These are phyloP conservation scores for Lissocephala sabroskyi DNA, from an alignment of 2,888 invertebrate species.

Conservation along the genomic window DNA sequence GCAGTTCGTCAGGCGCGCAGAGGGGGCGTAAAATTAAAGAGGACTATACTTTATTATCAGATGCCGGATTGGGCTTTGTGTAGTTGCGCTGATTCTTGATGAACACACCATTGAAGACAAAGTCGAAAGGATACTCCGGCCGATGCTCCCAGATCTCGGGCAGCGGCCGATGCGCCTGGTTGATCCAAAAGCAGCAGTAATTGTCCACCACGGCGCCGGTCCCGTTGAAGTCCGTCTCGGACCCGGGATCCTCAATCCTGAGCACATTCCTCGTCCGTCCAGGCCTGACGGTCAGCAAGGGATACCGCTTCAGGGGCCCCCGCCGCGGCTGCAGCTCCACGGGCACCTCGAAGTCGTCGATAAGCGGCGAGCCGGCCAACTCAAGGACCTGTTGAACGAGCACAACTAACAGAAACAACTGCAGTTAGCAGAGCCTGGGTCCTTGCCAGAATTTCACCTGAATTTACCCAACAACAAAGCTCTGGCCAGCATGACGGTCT, in stretches of 20 bases:
- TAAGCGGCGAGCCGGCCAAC: not conserved
- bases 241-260: too few relatives aligned
- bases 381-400: not conserved
- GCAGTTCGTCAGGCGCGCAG: conserved; percentile 5
- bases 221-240: too few relatives aligned
- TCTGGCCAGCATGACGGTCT: too few relatives aligned
- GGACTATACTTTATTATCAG: too few relatives aligned
- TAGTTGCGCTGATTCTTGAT: conserved; percentile 20
- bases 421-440: too few relatives aligned
- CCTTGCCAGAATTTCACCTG: too few relatives aligned
- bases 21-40: too few relatives aligned
- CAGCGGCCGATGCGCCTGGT: conserved; percentile 24
- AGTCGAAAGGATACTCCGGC: conserved; percentile 22
- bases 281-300: not conserved
- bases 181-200: conserved; percentile 43
- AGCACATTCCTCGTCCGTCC: conserved; percentile 33
- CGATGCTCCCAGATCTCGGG: conserved; percentile 12
- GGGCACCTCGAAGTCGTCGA: conserved; percentile 10
- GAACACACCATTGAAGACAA: conserved; percentile 23
- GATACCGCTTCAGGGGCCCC: too few relatives aligned
- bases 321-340: conserved; percentile 15
- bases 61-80: not conserved
- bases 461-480: too few relatives aligned
- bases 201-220: conserved; percentile 7
- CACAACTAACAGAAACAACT: conserved; percentile 2